A percentile compares a stretch with the other conserved stretches of the same genome.
phyloP scores from a whole-genome alignment of 2,888 invertebrate genomes.

The Phragmatobia fuliginosa region DNA sequence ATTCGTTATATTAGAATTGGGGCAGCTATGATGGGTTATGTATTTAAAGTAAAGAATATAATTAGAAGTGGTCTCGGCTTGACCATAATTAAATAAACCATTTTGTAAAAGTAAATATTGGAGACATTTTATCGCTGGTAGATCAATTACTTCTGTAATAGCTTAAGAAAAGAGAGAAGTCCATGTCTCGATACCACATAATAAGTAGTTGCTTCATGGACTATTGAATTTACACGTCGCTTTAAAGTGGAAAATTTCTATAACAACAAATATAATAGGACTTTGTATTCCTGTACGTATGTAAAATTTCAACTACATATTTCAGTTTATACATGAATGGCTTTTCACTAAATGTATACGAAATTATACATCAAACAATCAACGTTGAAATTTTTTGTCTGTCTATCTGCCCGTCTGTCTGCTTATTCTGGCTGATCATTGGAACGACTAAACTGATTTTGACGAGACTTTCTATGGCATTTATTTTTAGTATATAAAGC shows the following conservation, averaged over 20 bases:
- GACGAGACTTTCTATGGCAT: no score
- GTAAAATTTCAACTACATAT: no score
- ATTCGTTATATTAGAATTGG: conserved; percentile 77
- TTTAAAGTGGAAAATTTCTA: background rate
- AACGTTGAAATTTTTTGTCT: no score
- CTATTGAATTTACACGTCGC: background rate
- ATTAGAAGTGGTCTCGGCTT: conserved; percentile 41
- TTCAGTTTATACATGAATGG: no score
- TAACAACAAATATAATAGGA: background rate
- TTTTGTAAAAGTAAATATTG: background rate
- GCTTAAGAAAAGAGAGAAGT: background rate
- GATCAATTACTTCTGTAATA: background rate
- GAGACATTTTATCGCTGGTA: background rate
- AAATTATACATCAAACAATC: no score
- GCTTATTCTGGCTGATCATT: no score
- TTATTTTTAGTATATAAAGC: no score
- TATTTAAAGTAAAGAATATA: conserved; percentile 52
- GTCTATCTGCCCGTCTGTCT: no score
- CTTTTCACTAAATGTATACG: no score
- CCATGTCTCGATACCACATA: background rate
- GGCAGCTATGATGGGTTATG: conserved; percentile 71
- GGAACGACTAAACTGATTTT: no score
- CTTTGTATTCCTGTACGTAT: no score
- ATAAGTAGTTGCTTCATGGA: background rate
- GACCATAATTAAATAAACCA: conserved; percentile 1